A percentile compares a stretch with the other conserved stretches of the same genome.
phyloP scores from a whole-genome alignment of 2,113 vertebrate genomes.

The Pteruthius melanotis region DNA sequence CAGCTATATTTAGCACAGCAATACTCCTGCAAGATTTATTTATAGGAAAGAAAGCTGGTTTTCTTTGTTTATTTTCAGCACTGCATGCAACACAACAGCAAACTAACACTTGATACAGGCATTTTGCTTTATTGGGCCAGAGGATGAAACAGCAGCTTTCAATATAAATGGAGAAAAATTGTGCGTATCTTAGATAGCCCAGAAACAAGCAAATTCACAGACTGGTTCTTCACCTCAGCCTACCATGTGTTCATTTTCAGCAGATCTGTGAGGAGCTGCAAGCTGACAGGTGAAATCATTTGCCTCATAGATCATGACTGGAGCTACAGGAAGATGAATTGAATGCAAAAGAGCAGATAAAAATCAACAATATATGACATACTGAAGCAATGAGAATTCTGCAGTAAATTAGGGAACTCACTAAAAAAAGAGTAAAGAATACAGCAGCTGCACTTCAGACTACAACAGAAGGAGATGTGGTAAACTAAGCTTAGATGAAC shows the following conservation, averaged over 20 bases:
- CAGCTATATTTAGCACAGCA: constrained; percentile 23
- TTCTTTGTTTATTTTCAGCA: constrained; percentile 15
- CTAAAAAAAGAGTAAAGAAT: neutral
- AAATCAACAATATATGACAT: constrained; percentile 8
- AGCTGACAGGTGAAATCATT: constrained; percentile 52
- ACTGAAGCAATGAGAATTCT: neutral
- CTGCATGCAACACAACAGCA: neutral
- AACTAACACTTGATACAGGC: neutral
- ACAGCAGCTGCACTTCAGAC: neutral
- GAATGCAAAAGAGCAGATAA: constrained; percentile 21
- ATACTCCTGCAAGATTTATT: neutral
- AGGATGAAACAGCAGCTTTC: neutral
- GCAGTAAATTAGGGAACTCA: neutral
- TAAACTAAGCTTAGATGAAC: neutral
- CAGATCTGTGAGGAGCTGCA: neutral
- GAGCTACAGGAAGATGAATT: constrained; percentile 27
- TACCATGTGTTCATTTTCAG: constrained; percentile 21
- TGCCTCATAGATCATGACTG: constrained; percentile 49
- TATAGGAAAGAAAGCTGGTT: neutral
- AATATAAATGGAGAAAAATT: neutral
- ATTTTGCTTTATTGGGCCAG: neutral
- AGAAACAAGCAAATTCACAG: neutral
- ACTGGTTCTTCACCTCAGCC: neutral
- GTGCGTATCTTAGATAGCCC: neutral
- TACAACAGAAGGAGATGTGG: neutral